Percentiles rank a stretch among this genome's conserved stretches.
phyloP scores from a whole-genome alignment of 2,888 invertebrate genomes.

The Drosophila fulvimacula region DNA sequence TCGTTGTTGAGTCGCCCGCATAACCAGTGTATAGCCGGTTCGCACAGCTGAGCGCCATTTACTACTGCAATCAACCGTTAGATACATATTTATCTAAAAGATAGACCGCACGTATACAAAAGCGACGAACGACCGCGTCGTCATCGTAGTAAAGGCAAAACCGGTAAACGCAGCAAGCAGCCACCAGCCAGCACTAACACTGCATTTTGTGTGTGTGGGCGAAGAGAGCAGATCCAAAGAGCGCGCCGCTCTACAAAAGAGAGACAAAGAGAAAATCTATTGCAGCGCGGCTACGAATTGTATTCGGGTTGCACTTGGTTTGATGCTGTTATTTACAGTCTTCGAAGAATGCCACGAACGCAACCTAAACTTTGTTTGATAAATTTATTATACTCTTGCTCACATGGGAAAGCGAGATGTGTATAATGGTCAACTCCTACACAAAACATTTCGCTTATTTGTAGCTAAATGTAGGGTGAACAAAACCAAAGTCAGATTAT shows the following conservation, averaged over 20 bases:
- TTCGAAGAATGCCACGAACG: constrained; percentile 50
- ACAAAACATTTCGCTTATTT: background rate
- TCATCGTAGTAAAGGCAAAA: constrained; percentile 54
- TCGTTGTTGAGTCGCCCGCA: constrained; percentile 44
- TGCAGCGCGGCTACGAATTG: constrained; percentile 15
- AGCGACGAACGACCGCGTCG: constrained; percentile 33
- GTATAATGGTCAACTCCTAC: background rate
- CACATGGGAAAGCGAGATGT: background rate
- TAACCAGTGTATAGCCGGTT: constrained; percentile 43
- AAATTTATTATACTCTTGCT: background rate
- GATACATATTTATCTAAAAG: constrained; percentile 70
- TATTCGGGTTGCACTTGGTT: constrained; percentile 27
- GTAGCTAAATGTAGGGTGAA: background rate
- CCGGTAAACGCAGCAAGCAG: constrained; percentile 34
- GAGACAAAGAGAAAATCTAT: constrained; percentile 21
- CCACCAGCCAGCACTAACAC: constrained; percentile 5
- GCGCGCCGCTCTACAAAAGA: constrained; percentile 8
- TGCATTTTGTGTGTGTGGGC: constrained; percentile 65
- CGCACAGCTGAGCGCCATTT: constrained; percentile 73
- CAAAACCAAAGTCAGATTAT: background rate
- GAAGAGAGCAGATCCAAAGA: constrained; percentile 22
- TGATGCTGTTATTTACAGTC: constrained; percentile 31
- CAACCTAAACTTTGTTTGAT: constrained; percentile 31
- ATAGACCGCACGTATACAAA: constrained; percentile 26
- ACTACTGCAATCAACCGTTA: constrained; percentile 57